Conservation (phyloP, 2,888 invertebrate species). For the Drosophila buzzatii region DNA sequence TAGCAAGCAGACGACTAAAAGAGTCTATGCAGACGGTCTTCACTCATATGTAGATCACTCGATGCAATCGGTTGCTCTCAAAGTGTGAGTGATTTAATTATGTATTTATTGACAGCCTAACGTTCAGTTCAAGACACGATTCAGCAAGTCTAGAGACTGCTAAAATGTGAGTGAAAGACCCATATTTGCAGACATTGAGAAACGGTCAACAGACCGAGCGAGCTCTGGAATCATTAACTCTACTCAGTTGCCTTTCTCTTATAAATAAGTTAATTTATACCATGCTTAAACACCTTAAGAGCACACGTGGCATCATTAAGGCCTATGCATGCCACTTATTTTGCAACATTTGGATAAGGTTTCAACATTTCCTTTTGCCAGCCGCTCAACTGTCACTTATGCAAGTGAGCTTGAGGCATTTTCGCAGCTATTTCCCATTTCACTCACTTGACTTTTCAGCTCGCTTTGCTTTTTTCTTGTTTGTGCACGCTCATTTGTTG, state of each 20-base stretch:
- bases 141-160: no score
- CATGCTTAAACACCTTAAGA: not conserved
- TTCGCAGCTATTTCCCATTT: slow-evolving; percentile 19
- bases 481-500: slow-evolving; percentile 19
- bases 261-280: not conserved
- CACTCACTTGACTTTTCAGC: slow-evolving; percentile 36
- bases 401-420: slow-evolving; percentile 57
- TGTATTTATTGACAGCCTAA: no score
- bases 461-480: not conserved
- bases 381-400: slow-evolving; percentile 52
- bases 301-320: not conserved
- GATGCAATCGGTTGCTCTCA: no score
- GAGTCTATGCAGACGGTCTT: no score
- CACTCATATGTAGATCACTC: no score
- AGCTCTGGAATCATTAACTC: not conserved
- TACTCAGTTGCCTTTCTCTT: not conserved
- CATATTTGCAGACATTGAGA: no score
- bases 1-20: no score
- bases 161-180: no score
- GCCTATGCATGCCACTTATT: not conserved
- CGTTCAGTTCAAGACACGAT: no score
- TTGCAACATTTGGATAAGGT: slow-evolving; percentile 2
- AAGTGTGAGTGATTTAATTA: no score
- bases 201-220: no score
- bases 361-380: slow-evolving; percentile 17